These are phyloP conservation scores for Ditula angustiorana DNA, from an alignment of 2,888 invertebrate genomes.

Conservation along the genomic window DNA sequence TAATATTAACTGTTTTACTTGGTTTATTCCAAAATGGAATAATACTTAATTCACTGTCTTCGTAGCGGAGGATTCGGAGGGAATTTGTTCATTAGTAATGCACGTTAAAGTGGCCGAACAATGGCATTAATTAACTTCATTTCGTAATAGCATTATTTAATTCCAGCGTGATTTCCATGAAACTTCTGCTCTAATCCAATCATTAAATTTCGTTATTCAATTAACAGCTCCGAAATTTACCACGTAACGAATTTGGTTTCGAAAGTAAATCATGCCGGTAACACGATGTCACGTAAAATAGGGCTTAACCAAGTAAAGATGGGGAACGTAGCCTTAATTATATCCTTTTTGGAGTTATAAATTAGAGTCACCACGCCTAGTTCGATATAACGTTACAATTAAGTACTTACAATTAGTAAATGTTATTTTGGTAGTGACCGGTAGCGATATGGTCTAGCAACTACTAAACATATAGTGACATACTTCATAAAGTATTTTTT, in stretches of 20 bases:
- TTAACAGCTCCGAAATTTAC: not conserved
- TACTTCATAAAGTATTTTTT: no score
- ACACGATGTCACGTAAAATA: not conserved
- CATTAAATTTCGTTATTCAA: not conserved
- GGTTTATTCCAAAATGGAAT: not conserved
- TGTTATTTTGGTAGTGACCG: no score
- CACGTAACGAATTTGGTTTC: not conserved
- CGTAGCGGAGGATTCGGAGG: not conserved
- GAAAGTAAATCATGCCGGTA: conserved; percentile 6
- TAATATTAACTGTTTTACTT: no score
- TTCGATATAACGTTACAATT: no score
- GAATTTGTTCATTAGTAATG: conserved; percentile 3
- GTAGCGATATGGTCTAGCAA: no score
- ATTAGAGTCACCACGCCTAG: not conserved
- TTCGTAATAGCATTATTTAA: not conserved
- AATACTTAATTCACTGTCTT: not conserved
- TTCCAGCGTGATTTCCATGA: not conserved
- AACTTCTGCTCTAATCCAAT: not conserved
- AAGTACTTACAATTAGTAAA: no score
- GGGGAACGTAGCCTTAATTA: not conserved
- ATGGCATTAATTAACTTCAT: conserved; percentile 1
- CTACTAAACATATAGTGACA: no score
- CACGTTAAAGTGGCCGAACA: not conserved
- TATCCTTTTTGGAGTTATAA: not conserved
- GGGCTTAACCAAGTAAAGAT: not conserved